Conservation (phyloP, 2,797 vertebrate genomes). For the Chrosomus eos region DNA sequence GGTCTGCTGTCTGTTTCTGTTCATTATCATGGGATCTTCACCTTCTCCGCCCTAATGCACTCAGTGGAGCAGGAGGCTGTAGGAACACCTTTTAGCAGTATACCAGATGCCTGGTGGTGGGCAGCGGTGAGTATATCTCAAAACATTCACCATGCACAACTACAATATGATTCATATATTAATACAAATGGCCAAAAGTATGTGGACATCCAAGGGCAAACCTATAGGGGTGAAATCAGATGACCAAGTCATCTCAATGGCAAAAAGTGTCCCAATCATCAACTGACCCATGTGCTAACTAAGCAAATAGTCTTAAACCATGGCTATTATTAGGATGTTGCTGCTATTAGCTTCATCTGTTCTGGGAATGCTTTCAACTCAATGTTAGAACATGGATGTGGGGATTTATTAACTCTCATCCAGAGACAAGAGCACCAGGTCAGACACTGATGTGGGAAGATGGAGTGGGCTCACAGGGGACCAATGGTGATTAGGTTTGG, state of each 20-base stretch:
- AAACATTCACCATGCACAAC: background rate
- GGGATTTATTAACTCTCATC: constrained; percentile 16
- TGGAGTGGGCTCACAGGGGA: background rate
- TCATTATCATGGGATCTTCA: constrained; percentile 93
- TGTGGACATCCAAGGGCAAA: background rate
- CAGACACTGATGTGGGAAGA: background rate
- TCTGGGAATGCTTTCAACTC: constrained; percentile 1
- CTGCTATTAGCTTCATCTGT: constrained; percentile 6
- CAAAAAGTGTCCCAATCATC: background rate
- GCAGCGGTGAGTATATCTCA: constrained; percentile 83
- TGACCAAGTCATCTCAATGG: background rate
- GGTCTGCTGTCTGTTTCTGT: constrained; percentile 91
- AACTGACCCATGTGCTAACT: background rate
- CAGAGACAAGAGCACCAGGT: background rate
- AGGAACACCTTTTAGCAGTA: constrained; percentile 90
- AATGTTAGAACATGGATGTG: background rate
- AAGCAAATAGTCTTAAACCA: background rate
- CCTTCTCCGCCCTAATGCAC: constrained; percentile 91
- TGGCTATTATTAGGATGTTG: background rate
- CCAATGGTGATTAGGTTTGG: constrained; percentile 6
- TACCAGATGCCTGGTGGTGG: constrained; percentile 92
- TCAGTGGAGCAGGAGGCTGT: constrained; percentile 88
- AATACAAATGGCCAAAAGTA: background rate
- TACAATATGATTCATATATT: background rate
- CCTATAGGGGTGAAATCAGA: background rate